Evolutionary conservation across 2,113 vertebrate species (phyloP), one percentile per base, ranked within the genome.

Genomic region (Bagarius yarrelli): DNA sequence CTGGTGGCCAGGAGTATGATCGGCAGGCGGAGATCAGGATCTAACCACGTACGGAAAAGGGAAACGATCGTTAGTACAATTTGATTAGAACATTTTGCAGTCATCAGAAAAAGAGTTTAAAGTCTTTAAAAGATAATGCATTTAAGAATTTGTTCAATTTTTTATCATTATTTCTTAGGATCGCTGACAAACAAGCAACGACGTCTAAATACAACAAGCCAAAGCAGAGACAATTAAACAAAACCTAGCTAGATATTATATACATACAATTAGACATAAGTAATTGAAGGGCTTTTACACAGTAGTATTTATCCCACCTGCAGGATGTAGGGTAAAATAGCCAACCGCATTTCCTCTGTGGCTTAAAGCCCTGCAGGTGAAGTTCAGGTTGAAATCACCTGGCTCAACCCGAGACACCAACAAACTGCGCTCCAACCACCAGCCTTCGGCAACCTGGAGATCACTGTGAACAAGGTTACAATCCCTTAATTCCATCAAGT

Each of bases 311-410:
- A 71, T 80, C 80, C 88, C 87, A 99, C 97, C 94, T 93, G 89
- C 83, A 8, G 47, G 84, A 67, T 92, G 83, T 50, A 98, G 83
- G 40, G 86, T 91, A 67, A 98, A 86, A 47, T 94, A 91, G 4
- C 85, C 85, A 13, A 66, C 5, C 8, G 80, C 84, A 0, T 0
- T 0, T 2, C 87, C 90, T 8, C 86, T 82, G 44, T 0, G 15
- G 47, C 52, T 87, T 21, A 0, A 53, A 2, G 53, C 89, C 15
- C 0, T 13, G 83, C 96, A 99, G 40, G 81, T 92, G 89, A 96
- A 97, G 76, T 88, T 94, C n/a, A 86, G 1, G 53, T 86, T 9
- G 71, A 96, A 95, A 88, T 98, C 94, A 16, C 93, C 88, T 44
- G 88, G 55, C 85, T 80, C 76, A 44, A 97, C 91, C 81, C 90